A percentile compares a stretch with the other conserved stretches of the same genome.
These are phyloP conservation scores for Mizuhopecten yessoensis DNA, from an alignment of 1,140 invertebrate species.

Conservation along the genomic window DNA sequence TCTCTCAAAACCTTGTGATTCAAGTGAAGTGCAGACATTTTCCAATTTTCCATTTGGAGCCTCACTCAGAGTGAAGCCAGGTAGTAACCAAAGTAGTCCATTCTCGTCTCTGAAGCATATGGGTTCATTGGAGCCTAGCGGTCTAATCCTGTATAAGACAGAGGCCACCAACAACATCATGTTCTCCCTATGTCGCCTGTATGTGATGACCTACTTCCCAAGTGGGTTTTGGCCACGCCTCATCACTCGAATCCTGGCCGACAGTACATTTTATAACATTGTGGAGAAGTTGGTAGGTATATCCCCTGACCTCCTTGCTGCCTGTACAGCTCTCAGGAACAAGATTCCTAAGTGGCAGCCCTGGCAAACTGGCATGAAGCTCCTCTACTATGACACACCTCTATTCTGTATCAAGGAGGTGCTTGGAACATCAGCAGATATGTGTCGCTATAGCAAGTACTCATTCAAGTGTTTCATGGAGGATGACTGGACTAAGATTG, in stretches of 20 bases:
- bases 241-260: constrained; percentile 95
- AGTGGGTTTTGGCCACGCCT: constrained; percentile 98
- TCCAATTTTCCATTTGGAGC: neutral
- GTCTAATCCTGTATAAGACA: constrained; percentile 61
- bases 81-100: constrained; percentile 34
- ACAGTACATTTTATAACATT: constrained; percentile 85
- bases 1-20: constrained; percentile 41
- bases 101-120: neutral
- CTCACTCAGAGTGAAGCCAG: neutral
- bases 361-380: constrained; percentile 97
- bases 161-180: constrained; percentile 73
- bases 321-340: constrained; percentile 65
- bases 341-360: constrained; percentile 93
- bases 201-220: constrained; percentile 96
- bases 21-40: constrained; percentile 28
- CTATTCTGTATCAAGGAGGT: constrained; percentile 76
- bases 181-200: constrained; percentile 82
- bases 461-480: constrained; percentile 76
- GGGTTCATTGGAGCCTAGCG: neutral
- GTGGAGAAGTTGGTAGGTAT: constrained; percentile 69
- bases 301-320: constrained; percentile 64
- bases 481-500: constrained; percentile 84
- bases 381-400: constrained; percentile 88
- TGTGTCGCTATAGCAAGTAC: constrained; percentile 84
- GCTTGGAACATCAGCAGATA: constrained; percentile 72